These are phyloP conservation scores for Cervus canadensis DNA, from an alignment of 2,113 vertebrate species.

Conservation along the genomic window DNA sequence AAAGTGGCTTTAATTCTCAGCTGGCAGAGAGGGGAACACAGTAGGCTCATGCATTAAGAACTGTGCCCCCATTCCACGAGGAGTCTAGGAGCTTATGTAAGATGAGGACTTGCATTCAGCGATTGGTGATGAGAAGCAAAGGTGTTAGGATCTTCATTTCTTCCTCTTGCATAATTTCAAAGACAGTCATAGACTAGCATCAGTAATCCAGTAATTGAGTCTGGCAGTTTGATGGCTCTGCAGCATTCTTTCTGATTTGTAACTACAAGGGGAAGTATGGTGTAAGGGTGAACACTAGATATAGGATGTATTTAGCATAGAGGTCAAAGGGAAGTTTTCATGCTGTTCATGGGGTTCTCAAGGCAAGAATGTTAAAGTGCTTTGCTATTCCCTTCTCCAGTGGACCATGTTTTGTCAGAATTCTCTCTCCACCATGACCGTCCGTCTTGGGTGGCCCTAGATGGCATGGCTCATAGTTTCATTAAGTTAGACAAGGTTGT, in stretches of 20 bases:
- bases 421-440: background rate
- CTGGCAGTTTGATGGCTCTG: background rate
- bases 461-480: background rate
- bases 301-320: background rate
- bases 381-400: background rate
- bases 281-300: background rate
- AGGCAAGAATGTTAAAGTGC: background rate
- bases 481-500: background rate
- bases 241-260: background rate
- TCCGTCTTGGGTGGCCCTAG: background rate
- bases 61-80: background rate
- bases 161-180: background rate
- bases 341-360: background rate
- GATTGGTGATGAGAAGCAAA: background rate
- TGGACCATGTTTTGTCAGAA: background rate
- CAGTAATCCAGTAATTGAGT: background rate
- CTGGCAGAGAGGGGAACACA: background rate
- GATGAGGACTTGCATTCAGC: background rate
- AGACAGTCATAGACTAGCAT: background rate
- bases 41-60: background rate
- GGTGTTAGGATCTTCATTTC: background rate
- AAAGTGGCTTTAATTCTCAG: background rate
- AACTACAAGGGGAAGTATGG: background rate
- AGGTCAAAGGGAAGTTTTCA: background rate
- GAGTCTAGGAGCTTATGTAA: background rate